These are phyloP conservation scores for Pteronotus mesoamericanus DNA, from an alignment of 2,797 vertebrate species.

Conservation along the genomic window DNA sequence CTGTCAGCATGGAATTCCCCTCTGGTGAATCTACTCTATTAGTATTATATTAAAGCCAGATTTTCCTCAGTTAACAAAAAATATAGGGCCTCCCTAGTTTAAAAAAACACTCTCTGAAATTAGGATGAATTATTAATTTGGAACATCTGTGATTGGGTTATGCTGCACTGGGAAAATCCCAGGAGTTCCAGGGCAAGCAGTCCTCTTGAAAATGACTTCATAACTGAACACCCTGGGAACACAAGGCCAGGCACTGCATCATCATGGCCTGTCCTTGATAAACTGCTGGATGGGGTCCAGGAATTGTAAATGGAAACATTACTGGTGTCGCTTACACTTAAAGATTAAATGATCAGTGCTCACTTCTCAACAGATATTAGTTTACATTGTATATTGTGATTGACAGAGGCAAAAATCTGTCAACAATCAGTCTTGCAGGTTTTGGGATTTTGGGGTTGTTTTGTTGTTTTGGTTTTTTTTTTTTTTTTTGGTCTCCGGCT, in stretches of 20 bases:
- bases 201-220: slow-evolving; percentile 82
- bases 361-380: slow-evolving; percentile 64
- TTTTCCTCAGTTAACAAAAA: slow-evolving; percentile 69
- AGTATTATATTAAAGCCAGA: slow-evolving; percentile 71
- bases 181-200: slow-evolving; percentile 74
- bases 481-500: neutral
- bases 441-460: neutral
- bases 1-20: slow-evolving; percentile 64
- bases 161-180: slow-evolving; percentile 77
- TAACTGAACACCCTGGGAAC: slow-evolving; percentile 62
- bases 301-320: slow-evolving; percentile 65
- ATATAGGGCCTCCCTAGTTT: slow-evolving; percentile 46
- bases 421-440: neutral
- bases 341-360: slow-evolving; percentile 60
- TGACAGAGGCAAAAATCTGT: slow-evolving; percentile 65
- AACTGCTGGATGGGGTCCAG: slow-evolving; percentile 55
- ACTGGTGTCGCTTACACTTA: slow-evolving; percentile 64
- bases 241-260: slow-evolving; percentile 63
- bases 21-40: slow-evolving; percentile 63
- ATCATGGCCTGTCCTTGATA: slow-evolving; percentile 63
- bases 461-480: neutral
- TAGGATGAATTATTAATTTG: slow-evolving; percentile 80
- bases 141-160: slow-evolving; percentile 87
- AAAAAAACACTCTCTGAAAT: slow-evolving; percentile 49
- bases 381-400: slow-evolving; percentile 33